Base-by-base conservation (phyloP, 2,797 vertebrate species). In the Cetoscarus ocellatus region DNA sequence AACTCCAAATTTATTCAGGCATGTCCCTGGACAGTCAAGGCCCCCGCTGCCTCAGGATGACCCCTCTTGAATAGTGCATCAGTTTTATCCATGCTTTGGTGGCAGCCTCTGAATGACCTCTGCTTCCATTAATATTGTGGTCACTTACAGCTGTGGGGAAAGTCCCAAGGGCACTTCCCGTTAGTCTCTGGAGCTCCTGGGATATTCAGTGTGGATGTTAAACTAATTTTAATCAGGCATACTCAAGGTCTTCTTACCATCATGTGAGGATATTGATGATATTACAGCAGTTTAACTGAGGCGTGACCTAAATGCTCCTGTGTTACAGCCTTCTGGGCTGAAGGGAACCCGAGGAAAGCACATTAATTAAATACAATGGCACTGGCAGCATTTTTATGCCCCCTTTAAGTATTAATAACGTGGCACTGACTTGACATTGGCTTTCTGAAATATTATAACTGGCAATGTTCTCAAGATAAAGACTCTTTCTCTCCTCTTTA, bases 211-310 rank as follows among this genome's bases (percentile, higher is more conserved):
- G 39, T 43, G 38, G 48, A 67, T 75, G 42, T 79, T 78, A 60
- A 73, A 73, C 70, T 43, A 67, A 70, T 79, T 80, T 56, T 65
- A 64, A 73, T 79, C 71, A 68, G 54, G 58, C 59, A 47, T 64
- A 47, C 44, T 44, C 55, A 56, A 78, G 67, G 60, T 35, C 11
- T 64, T 47, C 67, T 50, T 39, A 57, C 44, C 34, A 40, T 51
- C 45, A 40, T 67, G 44, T 69, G 45, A 66, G 64, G 18, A 42
- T 64, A 6, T 35, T 61, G 55, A 15, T 39, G 17, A 48, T 34
- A 38, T 15, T 39, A 18, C 13, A 45, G 5, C 13, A 11, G 38
- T 69, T 70, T 65, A 54, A 65, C 65, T 75, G 62, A 47, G 19
- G 4, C 35, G 35, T 67, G 58, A 73, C 43, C 35, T 51, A 43